Evolutionary conservation across 2,888 invertebrate genomes (phyloP).

Genomic region (Clunio marinus): DNA sequence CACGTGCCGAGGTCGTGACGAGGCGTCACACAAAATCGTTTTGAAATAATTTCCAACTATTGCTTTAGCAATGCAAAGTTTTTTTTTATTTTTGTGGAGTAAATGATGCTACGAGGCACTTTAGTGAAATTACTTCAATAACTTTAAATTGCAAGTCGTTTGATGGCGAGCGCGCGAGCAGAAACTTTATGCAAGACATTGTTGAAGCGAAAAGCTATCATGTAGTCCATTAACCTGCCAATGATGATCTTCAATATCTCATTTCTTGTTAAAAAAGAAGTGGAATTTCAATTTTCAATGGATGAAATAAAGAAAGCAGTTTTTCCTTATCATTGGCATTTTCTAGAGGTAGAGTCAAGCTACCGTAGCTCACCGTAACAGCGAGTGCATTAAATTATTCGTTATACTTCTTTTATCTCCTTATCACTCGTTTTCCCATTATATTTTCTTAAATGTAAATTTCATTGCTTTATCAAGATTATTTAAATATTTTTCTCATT

Average conservation of each 20-base stretch:
- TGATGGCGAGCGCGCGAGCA: not conserved
- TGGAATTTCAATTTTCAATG: not conserved
- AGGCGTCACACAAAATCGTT: slow-evolving; percentile 39
- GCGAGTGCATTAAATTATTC: not conserved
- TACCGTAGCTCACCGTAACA: slow-evolving; percentile 13
- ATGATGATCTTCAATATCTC: slow-evolving; percentile 14
- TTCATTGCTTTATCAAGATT: slow-evolving; percentile 22
- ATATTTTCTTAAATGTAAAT: slow-evolving; percentile 24
- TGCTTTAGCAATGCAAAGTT: slow-evolving; percentile 4
- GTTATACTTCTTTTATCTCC: not conserved
- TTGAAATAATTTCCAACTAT: slow-evolving; percentile 17
- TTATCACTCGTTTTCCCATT: slow-evolving; percentile 18
- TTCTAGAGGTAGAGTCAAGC: not conserved
- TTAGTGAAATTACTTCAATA: slow-evolving; percentile 26
- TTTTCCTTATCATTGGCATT: slow-evolving; percentile 2
- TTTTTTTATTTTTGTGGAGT: slow-evolving; percentile 29
- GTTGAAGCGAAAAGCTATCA: not conserved
- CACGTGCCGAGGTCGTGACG: slow-evolving; percentile 41
- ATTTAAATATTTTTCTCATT: slow-evolving; percentile 8
- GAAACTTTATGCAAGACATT: not conserved
- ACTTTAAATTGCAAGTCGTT: slow-evolving; percentile 25
- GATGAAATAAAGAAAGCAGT: slow-evolving; percentile 11
- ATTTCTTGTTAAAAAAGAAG: not conserved
- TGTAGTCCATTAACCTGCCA: not conserved
- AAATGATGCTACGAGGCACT: slow-evolving; percentile 34